Base-by-base conservation (phyloP, 2,797 vertebrate genomes). In the Hemibagrus guttatus region DNA sequence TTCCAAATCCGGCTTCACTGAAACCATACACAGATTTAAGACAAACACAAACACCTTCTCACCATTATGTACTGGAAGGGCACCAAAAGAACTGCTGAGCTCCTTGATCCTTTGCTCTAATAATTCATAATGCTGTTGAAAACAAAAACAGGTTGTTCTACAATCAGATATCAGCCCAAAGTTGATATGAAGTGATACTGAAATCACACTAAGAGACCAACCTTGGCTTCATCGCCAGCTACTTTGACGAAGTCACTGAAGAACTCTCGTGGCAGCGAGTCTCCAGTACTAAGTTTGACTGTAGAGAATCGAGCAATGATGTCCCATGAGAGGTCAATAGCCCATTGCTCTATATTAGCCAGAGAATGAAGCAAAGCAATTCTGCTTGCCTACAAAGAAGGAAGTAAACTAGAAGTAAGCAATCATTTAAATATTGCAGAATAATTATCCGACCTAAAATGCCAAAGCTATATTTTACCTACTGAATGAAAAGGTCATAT, bases 311-410 rank as follows among this genome's bases (percentile, higher is more conserved):
- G 89, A 39, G 93, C 90, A 26, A 95, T 92, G 74, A 94, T 87
- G 58, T 95, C 94, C 94, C 94, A 95, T 59, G 94, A 95, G 56
- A 95, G 87, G 91, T 95, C 94, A 39, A 94, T 93, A 1, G 94
- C 94, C 94, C 94, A 95, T 78, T 94, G 94, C 88, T 95, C 94
- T 21, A 95, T 95, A 84, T 95, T 95, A 64, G 94, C 94, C 79
- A 95, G 81, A 12, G 94, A 94, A 85, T 95, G 94, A 81, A 95
- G 88, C 88, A 95, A 86, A 56, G 94, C 94, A 35, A 95, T 91
- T 81, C 94, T 91, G 88, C 94, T 95, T 56, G 93, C 92, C 94
- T 95, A 82, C n/a, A 58, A 82, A 56, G 58, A 87, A 58, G 83
- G 19, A 90, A 72, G 54, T 16, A 84, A 81, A 49, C 80, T 68